Evolutionary conservation across 2,888 invertebrate species (phyloP), one percentile per base, ranked within the genome.

Genomic region (Pegoplata infirma): DNA sequence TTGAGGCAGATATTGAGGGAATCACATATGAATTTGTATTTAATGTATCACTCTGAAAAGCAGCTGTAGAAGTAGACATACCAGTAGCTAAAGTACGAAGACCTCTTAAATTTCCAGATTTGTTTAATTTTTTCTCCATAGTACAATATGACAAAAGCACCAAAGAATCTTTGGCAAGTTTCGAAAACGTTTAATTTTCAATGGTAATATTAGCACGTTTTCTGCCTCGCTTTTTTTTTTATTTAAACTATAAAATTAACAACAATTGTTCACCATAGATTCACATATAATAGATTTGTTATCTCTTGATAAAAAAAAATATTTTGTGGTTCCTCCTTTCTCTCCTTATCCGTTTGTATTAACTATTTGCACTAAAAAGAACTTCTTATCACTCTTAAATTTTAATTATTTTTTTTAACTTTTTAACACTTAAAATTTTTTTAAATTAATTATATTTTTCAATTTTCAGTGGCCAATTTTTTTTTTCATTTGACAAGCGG

Each of bases 71-170:
- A 23, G 44, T 16, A n/a, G 36, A 40, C n/a, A n/a, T n/a, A n/a
- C n/a, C n/a, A n/a, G 36, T n/a, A 12, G 36, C 36, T n/a, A 40
- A 40, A 40, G 36, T 46, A 51, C 44, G 25, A 40, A 46, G 14
- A 36, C 51, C 44, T 59, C 68, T 73, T 5, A 21, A 12, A 12
- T 64, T 74, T 19, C 10, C 16, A 4, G 23, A 10, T 8, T 59
- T 59, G 55, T 47, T 74, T 7, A 40, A 12, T 5, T 74, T 74
- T 53, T 59, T 78, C 21, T 78, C 74, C 78, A 78, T 77, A 16
- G n/a, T 72, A 8, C 12, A 10, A 5, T 16, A 5, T 25, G 3
- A n/a, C n/a, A n/a, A 25, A 25, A 40, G 14, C 36, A 12, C 36
- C 12, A n/a, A 40, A 40, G 5, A 36, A 12, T 56, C 58, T 76